These are phyloP conservation scores for Nycteola revayana DNA, from an alignment of 2,888 invertebrate genomes.

Conservation along the genomic window DNA sequence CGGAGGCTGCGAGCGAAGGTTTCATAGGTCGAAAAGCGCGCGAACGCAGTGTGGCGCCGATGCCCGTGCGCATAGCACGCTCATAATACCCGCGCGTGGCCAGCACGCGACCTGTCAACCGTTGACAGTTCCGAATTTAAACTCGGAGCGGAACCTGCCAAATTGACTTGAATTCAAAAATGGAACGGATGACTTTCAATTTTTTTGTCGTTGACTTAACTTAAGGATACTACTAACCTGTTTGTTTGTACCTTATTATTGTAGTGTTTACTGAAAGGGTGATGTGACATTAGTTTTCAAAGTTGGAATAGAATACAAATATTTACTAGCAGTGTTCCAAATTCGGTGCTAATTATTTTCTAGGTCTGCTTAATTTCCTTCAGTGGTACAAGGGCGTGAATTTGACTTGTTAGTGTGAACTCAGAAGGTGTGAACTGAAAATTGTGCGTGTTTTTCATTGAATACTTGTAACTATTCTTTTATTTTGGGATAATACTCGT, in stretches of 20 bases:
- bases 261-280: conserved; percentile 23
- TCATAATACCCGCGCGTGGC: conserved; percentile 64
- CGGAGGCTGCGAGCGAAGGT: conserved; percentile 70
- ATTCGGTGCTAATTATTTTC: conserved; percentile 71
- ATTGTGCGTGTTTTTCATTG: conserved; percentile 35
- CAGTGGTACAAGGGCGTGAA: conserved; percentile 72
- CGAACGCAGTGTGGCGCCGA: conserved; percentile 79
- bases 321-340: conserved; percentile 56
- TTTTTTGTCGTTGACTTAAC: conserved; percentile 52
- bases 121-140: conserved; percentile 58
- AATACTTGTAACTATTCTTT: conserved; percentile 22
- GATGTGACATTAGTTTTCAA: conserved; percentile 30
- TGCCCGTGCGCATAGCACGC: conserved; percentile 76
- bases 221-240: conserved; percentile 22
- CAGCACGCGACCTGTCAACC: conserved; percentile 60
- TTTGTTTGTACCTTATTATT: conserved; percentile 16
- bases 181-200: conserved; percentile 55
- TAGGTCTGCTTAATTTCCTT: conserved; percentile 66
- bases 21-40: conserved; percentile 77
- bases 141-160: conserved; percentile 41
- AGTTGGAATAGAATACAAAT: conserved; percentile 27
- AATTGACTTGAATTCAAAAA: conserved; percentile 44
- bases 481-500: conserved; percentile 24
- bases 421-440: conserved; percentile 57
- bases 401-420: conserved; percentile 73